These are phyloP conservation scores for Lasioglossum morio DNA, from an alignment of 2,888 invertebrate species.

Conservation along the genomic window DNA sequence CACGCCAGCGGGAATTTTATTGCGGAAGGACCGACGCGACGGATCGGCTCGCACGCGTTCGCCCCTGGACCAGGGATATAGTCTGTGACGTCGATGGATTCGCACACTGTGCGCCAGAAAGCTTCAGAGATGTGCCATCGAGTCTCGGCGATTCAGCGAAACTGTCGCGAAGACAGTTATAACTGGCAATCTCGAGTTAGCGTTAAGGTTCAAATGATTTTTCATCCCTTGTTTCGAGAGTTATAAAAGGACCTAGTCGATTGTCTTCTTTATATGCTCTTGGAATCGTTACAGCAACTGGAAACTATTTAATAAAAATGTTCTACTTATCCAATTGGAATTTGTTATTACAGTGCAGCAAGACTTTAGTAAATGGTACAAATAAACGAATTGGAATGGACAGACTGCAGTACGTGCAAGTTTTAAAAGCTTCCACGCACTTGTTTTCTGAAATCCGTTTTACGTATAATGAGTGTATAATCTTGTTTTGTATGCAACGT, in stretches of 20 bases:
- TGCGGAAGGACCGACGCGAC: constrained; percentile 46
- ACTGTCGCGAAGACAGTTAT: background rate
- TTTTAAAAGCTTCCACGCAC: background rate
- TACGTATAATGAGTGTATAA: background rate
- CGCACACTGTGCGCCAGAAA: background rate
- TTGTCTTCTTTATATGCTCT: background rate
- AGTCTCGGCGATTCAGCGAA: background rate
- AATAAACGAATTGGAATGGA: background rate
- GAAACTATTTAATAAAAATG: background rate
- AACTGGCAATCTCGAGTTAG: background rate
- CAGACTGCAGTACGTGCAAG: background rate
- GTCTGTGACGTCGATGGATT: background rate
- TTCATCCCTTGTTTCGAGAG: background rate
- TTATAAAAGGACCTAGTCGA: background rate
- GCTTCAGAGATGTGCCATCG: background rate
- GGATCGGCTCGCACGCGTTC: constrained; percentile 47
- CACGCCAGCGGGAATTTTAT: constrained; percentile 45
- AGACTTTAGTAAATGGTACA: background rate
- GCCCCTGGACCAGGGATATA: constrained; percentile 46
- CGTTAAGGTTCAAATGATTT: background rate
- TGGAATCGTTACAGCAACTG: too few relatives aligned
- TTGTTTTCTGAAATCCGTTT: background rate
- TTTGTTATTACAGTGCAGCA: background rate
- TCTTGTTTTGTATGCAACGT: background rate
- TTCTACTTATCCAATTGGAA: background rate